Evolutionary conservation across 2,797 vertebrate genomes (phyloP).

Genomic region (Huso huso): DNA sequence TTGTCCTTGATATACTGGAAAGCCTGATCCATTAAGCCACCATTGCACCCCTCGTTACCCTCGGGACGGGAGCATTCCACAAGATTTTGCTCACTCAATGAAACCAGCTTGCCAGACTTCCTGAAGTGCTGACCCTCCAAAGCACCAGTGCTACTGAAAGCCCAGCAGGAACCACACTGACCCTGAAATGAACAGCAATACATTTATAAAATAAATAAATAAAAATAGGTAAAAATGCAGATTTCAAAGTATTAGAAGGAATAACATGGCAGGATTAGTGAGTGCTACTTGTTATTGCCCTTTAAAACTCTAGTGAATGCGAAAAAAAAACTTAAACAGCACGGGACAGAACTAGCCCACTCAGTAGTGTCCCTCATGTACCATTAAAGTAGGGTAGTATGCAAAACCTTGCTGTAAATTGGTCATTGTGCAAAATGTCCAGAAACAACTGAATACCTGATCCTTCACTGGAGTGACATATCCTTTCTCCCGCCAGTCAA

Average conservation of each 20-base stretch:
- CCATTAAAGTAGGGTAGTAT: too few species aligned
- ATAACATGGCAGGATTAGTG: neutral
- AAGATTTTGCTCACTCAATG: conserved; percentile 90
- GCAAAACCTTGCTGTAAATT: too few species aligned
- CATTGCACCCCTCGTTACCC: conserved; percentile 85
- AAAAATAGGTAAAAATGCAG: neutral
- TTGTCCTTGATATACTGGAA: conserved; percentile 86
- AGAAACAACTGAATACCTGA: conserved; percentile 58
- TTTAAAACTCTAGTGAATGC: too few species aligned
- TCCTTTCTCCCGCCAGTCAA: conserved; percentile 85
- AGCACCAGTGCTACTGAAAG: conserved; percentile 84
- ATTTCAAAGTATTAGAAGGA: neutral
- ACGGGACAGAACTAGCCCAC: too few species aligned
- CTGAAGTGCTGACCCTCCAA: conserved; percentile 85
- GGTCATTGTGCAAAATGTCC: too few species aligned
- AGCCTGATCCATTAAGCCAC: conserved; percentile 86
- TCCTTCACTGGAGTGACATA: conserved; percentile 89
- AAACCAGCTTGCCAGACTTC: conserved; percentile 72
- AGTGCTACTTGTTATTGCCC: too few species aligned
- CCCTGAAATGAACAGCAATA: conserved; percentile 50
- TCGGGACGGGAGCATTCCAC: conserved; percentile 82
- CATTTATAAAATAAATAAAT: too few species aligned
- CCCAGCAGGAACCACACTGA: conserved; percentile 93
- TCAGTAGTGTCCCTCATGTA: too few species aligned
- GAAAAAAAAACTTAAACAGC: too few species aligned